phyloP scores from a whole-genome alignment of 1,140 invertebrate species.

The Stratiolaelaps scimitus region DNA sequence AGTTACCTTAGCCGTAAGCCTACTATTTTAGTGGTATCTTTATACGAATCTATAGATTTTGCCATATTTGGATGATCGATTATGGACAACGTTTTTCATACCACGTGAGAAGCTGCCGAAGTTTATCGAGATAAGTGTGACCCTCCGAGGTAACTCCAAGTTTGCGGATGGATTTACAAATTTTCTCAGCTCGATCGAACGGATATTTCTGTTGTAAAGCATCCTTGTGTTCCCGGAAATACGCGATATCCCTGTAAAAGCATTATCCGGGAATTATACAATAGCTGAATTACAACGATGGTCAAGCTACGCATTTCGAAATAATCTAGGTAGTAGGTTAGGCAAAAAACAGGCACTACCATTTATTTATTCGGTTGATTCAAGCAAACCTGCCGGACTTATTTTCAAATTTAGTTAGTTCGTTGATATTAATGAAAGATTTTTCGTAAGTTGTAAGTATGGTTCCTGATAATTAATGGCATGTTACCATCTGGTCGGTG shows the following conservation, averaged over 20 bases:
- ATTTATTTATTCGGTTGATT: too few species aligned
- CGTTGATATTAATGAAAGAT: not conserved
- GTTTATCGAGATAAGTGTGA: conserved; percentile 71
- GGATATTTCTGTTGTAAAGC: conserved; percentile 44
- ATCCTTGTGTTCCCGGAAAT: conserved; percentile 50
- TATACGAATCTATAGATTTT: conserved; percentile 27
- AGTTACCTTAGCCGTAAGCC: too few species aligned
- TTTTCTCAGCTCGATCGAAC: conserved; percentile 85
- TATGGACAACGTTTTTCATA: conserved; percentile 60
- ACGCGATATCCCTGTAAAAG: conserved; percentile 54
- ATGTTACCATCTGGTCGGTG: too few species aligned
- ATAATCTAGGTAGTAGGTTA: too few species aligned
- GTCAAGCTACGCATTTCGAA: too few species aligned
- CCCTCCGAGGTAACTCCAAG: conserved; percentile 70
- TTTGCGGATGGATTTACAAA: conserved; percentile 80
- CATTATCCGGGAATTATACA: too few species aligned
- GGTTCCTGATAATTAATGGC: too few species aligned
- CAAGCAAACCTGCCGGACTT: conserved; percentile 17
- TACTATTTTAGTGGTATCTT: conserved; percentile 26
- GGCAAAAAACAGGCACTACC: too few species aligned
- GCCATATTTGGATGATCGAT: conserved; percentile 2
- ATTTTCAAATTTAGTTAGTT: conserved; percentile 6
- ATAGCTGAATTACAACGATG: too few species aligned
- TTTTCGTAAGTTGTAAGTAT: too few species aligned
- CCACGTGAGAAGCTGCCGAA: conserved; percentile 77